Evolutionary conservation across 2,797 vertebrate genomes (phyloP).

Genomic region (Ctenopoma kingsleyae): DNA sequence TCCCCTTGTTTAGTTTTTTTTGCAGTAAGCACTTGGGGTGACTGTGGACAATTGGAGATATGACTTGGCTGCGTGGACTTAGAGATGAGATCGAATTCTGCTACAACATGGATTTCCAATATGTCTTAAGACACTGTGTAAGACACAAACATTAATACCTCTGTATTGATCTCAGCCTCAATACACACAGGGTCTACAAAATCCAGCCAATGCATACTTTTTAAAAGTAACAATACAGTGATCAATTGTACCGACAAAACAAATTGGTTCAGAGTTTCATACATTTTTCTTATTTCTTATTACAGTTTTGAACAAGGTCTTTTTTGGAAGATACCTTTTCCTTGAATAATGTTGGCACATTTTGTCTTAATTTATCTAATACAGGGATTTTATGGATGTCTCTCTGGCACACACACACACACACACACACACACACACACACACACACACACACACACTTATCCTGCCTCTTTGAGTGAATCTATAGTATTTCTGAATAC

Average conservation of each 20-base stretch:
- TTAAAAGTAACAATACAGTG: conserved; percentile 48
- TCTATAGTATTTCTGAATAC: neutral
- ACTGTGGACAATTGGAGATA: conserved; percentile 57
- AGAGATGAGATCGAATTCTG: conserved; percentile 59
- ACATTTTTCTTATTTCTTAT: conserved; percentile 26
- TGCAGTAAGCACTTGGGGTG: conserved; percentile 52
- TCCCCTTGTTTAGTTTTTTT: conserved; percentile 63
- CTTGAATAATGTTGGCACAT: conserved; percentile 3
- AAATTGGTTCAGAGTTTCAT: conserved; percentile 36
- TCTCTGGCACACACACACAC: neutral
- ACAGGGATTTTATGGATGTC: conserved; percentile 7
- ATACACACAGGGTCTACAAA: conserved; percentile 57
- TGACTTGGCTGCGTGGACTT: conserved; percentile 47
- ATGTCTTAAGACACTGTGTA: conserved; percentile 62
- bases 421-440: neutral
- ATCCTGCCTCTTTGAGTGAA: neutral
- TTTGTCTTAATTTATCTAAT: conserved; percentile 9
- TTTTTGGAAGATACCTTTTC: conserved; percentile 17
- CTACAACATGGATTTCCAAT: conserved; percentile 83
- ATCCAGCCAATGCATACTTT: conserved; percentile 35
- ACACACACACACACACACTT: neutral
- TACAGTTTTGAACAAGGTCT: conserved; percentile 8
- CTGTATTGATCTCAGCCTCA: conserved; percentile 59
- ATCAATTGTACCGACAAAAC: conserved; percentile 51
- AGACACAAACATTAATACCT: conserved; percentile 68